These are phyloP conservation scores for Spilarctia lutea DNA, from an alignment of 2,888 invertebrate species.

Conservation along the genomic window DNA sequence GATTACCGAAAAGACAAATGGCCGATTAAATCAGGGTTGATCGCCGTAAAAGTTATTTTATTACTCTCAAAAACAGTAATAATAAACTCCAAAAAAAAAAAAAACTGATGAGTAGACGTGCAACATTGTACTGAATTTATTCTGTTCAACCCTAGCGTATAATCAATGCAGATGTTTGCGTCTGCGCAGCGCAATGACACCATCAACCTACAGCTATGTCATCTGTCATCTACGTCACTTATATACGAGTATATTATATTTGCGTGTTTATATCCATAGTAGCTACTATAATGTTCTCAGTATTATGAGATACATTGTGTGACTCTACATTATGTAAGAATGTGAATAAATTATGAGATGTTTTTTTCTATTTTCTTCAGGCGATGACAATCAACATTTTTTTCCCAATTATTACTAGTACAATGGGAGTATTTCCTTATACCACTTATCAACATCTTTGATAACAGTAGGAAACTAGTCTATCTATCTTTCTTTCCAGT, in stretches of 20 bases:
- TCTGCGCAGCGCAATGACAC: not conserved
- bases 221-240: conserved; percentile 1
- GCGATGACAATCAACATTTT: not conserved
- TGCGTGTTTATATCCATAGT: not conserved
- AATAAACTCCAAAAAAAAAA: not conserved
- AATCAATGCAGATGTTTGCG: not conserved
- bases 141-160: not conserved
- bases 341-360: not conserved
- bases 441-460: too few species aligned
- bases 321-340: not conserved
- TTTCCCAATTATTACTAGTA: not conserved
- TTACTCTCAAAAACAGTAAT: not conserved
- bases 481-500: too few species aligned
- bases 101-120: not conserved
- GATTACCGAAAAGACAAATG: not conserved
- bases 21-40: not conserved
- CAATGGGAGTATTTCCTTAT: too few species aligned
- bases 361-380: not conserved
- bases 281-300: not conserved
- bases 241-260: conserved; percentile 5
- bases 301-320: conserved; percentile 11
- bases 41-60: not conserved
- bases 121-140: not conserved
- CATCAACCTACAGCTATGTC: not conserved
- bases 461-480: too few species aligned